Evolutionary conservation across 2,113 vertebrate genomes (phyloP), one percentile per base, ranked within the genome.

Genomic region (Rostratula benghalensis): DNA sequence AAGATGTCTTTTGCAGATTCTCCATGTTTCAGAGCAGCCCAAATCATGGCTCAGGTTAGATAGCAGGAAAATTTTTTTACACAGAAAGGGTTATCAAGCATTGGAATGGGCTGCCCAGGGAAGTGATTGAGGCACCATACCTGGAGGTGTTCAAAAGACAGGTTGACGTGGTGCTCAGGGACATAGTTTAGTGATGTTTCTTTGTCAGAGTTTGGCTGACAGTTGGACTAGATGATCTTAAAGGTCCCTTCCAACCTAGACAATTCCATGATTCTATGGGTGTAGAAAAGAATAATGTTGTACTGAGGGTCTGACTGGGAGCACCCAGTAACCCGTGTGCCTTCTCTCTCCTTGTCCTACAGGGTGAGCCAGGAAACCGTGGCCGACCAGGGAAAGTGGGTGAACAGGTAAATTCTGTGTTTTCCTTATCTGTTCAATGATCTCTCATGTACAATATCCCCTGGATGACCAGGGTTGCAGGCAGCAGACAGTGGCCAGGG

Each of bases 361-460:
- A 99, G 99, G 99, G 99, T 37, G 99, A 99, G 84, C 96, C 98
- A 23, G 99, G 99, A 39, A 91, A 98, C 92, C 89, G 97, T 27
- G 99, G 99, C 69, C 98, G 97, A 31, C 98, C 98, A 10, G 99
- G 99, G 54, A 95, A 98, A 45, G 96, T 99, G 97, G 99, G 99
- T 69, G 99, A 99, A 90, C 98, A 98, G 98, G 99, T 99, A 97
- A 98, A 87, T 24, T 33, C 57, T 27, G 77, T 43, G 10, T 86
- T 97, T 94, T 59, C 65, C 50, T 69, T 83, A 9, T 88, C 46
- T 64, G 13, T 39, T 81, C 51, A n/a, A 35, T 6, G 9, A 16
- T 70, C 35, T 83, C 19, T 45, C 43, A 7, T 30, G 48, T 46
- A 30, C 20, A 54, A 2, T 2, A 0, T 48, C 41, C 65, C 28